Evolutionary conservation across 2,888 invertebrate genomes (phyloP).

Genomic region (Polymixis lichenea): DNA sequence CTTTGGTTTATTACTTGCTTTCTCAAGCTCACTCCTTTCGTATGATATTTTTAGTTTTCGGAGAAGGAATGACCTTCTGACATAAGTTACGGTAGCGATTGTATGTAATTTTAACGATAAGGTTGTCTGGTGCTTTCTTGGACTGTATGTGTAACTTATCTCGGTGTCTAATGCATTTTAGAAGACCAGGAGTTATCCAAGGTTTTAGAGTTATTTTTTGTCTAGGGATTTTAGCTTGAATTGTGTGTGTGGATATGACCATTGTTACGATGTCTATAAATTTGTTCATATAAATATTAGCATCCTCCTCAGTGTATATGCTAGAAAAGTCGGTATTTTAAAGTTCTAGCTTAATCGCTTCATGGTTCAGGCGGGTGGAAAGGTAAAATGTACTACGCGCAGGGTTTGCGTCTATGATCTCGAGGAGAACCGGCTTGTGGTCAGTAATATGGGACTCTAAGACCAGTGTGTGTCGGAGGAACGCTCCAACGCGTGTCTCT

Average conservation of each 20-base stretch:
- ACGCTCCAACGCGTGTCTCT: too few relatives aligned
- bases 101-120: conserved; percentile 2
- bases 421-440: too few relatives aligned
- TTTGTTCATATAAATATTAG: conserved; percentile 9
- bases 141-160: conserved; percentile 3
- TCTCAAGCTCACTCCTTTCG: conserved; percentile 5
- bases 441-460: too few relatives aligned
- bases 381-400: not conserved
- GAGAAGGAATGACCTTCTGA: not conserved
- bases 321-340: not conserved
- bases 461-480: too few relatives aligned
- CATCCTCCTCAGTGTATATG: not conserved
- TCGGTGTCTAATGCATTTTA: not conserved
- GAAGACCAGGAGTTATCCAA: not conserved
- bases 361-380: not conserved
- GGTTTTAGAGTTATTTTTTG: not conserved
- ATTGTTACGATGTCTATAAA: not conserved
- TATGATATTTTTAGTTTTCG: not conserved
- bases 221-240: not conserved
- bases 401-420: not conserved
- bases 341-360: not conserved
- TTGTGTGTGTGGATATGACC: conserved; percentile 7
- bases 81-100: conserved; percentile 2
- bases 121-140: conserved; percentile 1
- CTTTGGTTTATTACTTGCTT: conserved; percentile 8